phyloP scores from a whole-genome alignment of 2,888 invertebrate species.

The Muschampia plurimacula region DNA sequence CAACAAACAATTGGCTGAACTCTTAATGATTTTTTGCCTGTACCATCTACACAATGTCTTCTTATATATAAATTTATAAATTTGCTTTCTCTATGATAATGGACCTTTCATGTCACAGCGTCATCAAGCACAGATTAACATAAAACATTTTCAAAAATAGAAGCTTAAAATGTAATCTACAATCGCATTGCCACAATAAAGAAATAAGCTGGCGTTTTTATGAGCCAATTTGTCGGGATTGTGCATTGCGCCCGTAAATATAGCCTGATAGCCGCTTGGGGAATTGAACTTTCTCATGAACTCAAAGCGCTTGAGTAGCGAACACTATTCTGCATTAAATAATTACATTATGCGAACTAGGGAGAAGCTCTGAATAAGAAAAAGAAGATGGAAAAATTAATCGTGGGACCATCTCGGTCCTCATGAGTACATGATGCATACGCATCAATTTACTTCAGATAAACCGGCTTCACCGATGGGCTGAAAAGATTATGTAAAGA shows the following conservation, averaged over 20 bases:
- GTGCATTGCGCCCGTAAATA: constrained; percentile 15
- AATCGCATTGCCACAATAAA: constrained; percentile 7
- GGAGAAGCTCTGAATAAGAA: background rate
- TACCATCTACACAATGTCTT: no score
- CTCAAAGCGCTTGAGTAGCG: background rate
- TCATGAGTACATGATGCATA: no score
- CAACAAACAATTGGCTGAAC: no score
- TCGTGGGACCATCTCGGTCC: no score
- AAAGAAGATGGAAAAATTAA: no score
- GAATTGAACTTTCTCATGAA: constrained; percentile 19
- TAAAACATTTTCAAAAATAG: background rate
- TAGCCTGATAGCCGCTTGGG: background rate
- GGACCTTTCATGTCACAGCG: background rate
- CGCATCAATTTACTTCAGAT: no score
- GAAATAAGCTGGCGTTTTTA: constrained; percentile 15
- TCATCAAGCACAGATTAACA: background rate
- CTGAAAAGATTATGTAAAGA: no score
- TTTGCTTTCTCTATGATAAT: background rate
- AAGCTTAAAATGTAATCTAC: background rate
- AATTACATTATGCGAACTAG: no score
- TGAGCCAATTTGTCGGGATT: constrained; percentile 24
- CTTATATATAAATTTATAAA: no score
- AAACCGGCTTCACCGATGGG: no score
- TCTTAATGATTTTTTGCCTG: no score
- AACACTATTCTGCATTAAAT: no score